Conservation (phyloP, 2,113 vertebrate species). For the Saccopteryx leptura region DNA sequence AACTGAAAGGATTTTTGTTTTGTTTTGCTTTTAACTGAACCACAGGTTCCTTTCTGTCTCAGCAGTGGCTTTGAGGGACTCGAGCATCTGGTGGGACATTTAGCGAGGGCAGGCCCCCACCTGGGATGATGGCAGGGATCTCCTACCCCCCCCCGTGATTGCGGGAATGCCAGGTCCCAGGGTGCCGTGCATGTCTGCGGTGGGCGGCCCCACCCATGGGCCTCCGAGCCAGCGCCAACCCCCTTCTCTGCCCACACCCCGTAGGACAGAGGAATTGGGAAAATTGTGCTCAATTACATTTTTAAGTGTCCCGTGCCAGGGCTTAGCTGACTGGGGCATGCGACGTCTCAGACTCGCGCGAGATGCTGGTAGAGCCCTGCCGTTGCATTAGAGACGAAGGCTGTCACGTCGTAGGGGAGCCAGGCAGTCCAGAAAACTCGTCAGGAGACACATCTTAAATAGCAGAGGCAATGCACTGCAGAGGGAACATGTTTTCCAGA, state of each 20-base stretch:
- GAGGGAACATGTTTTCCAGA: not conserved
- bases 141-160: too few relatives aligned
- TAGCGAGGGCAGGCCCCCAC: not conserved
- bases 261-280: fast-evolving
- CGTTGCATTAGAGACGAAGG: not conserved
- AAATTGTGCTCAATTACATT: not conserved
- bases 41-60: not conserved
- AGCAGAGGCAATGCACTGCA: not conserved
- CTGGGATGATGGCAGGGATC: fast-evolving
- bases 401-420: not conserved
- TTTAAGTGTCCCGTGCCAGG: not conserved
- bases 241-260: not conserved
- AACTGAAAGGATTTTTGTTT: not conserved
- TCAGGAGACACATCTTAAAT: not conserved
- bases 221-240: too few relatives aligned
- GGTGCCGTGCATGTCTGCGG: not conserved
- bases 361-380: fast-evolving
- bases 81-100: fast-evolving
- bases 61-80: fast-evolving
- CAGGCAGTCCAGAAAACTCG: not conserved
- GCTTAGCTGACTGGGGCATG: fast-evolving
- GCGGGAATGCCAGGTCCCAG: not conserved
- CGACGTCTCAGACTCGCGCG: fast-evolving
- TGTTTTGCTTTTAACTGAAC: not conserved
- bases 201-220: fast-evolving